A percentile compares a stretch with the other conserved stretches of the same genome.
Evolutionary conservation across 2,888 invertebrate genomes (phyloP).

Genomic region (Drosophila phalerata): DNA sequence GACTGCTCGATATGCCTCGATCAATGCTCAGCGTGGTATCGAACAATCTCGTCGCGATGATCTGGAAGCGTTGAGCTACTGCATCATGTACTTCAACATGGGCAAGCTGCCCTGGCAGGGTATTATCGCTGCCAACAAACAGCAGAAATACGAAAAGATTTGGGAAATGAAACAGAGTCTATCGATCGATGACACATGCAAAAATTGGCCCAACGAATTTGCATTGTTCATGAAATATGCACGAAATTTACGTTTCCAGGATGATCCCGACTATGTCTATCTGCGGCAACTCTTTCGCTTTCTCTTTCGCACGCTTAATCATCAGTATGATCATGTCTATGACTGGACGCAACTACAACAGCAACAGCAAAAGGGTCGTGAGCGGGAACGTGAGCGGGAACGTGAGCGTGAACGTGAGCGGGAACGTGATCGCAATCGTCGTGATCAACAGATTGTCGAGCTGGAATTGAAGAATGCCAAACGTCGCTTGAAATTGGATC

Average conservation of each 20-base stretch:
- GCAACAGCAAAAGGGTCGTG: conserved; percentile 87
- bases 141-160: conserved; percentile 99
- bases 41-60: conserved; percentile 99
- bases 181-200: conserved; percentile 97
- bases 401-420: conserved; percentile 17
- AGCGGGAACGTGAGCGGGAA: conserved; percentile 15
- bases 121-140: conserved; percentile 97
- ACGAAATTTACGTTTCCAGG: conserved; percentile 98
- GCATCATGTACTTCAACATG: conserved; percentile 98
- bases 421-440: conserved; percentile 27
- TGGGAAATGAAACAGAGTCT: conserved; percentile 99
- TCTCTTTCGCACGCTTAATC: conserved; percentile 98
- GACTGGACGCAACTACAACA: conserved; percentile 98
- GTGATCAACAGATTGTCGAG: conserved; percentile 15
- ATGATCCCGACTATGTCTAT: conserved; percentile 99
- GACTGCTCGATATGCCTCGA: conserved; percentile 98
- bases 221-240: conserved; percentile 99
- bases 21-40: conserved; percentile 99
- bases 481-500: conserved; percentile 2
- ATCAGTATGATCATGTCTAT: conserved; percentile 98
- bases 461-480: conserved; percentile 18
- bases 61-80: conserved; percentile 99
- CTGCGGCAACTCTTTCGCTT: conserved; percentile 93
- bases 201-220: conserved; percentile 99
- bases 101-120: conserved; percentile 98